These are phyloP conservation scores for Drosophila punjabiensis DNA, from an alignment of 1,140 invertebrate species.

Conservation along the genomic window DNA sequence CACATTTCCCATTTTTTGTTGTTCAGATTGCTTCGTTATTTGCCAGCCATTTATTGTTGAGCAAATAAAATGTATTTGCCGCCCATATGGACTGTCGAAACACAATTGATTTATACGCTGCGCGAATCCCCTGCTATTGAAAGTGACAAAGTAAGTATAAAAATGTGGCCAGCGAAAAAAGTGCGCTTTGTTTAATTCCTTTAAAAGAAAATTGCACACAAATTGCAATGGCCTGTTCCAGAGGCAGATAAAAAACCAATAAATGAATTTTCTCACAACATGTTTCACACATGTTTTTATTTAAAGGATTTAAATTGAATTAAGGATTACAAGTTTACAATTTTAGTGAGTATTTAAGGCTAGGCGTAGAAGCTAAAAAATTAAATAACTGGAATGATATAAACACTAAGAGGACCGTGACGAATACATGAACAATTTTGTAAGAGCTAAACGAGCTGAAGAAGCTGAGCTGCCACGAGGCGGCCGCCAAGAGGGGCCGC, in stretches of 20 bases:
- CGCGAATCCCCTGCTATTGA: slow-evolving; percentile 25
- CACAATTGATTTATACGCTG: slow-evolving; percentile 67
- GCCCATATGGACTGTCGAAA: slow-evolving; percentile 60
- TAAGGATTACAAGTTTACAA: slow-evolving; percentile 29
- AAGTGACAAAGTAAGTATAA: slow-evolving; percentile 11
- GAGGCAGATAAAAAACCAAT: neutral
- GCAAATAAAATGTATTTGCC: slow-evolving; percentile 63
- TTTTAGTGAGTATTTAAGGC: slow-evolving; percentile 66
- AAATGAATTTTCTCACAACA: slow-evolving; percentile 19
- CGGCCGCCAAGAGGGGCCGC: slow-evolving; percentile 31
- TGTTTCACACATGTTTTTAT: slow-evolving; percentile 34
- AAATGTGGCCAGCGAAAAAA: slow-evolving; percentile 8
- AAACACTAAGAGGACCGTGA: slow-evolving; percentile 41
- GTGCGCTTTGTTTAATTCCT: neutral
- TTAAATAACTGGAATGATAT: slow-evolving; percentile 74
- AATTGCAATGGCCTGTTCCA: neutral
- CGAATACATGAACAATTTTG: slow-evolving; percentile 56
- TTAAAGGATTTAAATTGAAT: slow-evolving; percentile 36
- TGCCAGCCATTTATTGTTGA: slow-evolving; percentile 57
- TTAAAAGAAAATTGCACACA: neutral
- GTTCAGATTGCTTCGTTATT: slow-evolving; percentile 43
- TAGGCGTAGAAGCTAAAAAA: slow-evolving; percentile 61
- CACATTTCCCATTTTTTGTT: slow-evolving; percentile 23
- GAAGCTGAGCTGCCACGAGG: slow-evolving; percentile 34
- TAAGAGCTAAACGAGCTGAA: slow-evolving; percentile 17